Conservation (phyloP, 53 echinoderm and acorn worm genomes). For the Henricia sp. region DNA sequence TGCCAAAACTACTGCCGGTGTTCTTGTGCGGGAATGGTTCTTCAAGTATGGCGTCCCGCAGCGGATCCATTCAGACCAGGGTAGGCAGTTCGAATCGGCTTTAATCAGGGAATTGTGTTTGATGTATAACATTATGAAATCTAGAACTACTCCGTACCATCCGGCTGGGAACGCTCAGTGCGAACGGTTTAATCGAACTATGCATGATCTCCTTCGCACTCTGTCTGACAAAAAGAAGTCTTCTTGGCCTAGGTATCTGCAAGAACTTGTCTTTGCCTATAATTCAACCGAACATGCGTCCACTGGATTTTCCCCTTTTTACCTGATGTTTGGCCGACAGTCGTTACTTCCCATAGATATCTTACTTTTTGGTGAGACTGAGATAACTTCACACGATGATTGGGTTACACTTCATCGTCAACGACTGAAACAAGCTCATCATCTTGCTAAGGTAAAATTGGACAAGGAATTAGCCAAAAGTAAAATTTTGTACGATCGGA, state of each 20-base stretch:
- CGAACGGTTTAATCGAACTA: neutral
- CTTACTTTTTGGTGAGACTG: too few species aligned
- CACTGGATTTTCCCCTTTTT: slow-evolving; percentile 1
- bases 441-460: too few species aligned
- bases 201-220: slow-evolving; percentile 24
- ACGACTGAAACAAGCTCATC: too few species aligned
- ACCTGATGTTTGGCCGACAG: slow-evolving; percentile 8
- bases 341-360: slow-evolving; percentile 10
- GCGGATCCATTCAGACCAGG: slow-evolving; percentile 21
- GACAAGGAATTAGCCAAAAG: too few species aligned
- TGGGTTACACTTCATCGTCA: too few species aligned
- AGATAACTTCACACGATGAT: too few species aligned
- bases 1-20: neutral
- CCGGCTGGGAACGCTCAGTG: neutral
- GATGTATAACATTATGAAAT: neutral
- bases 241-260: neutral
- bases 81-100: slow-evolving; percentile 10
- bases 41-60: neutral
- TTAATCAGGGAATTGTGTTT: neutral
- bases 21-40: slow-evolving; percentile 5
- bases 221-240: slow-evolving; percentile 2
- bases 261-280: slow-evolving; percentile 9
- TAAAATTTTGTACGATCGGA: too few species aligned
- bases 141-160: neutral
- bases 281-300: slow-evolving; percentile 1